phyloP scores from a whole-genome alignment of 2,113 vertebrate species.

The Oenanthe oenanthe region DNA sequence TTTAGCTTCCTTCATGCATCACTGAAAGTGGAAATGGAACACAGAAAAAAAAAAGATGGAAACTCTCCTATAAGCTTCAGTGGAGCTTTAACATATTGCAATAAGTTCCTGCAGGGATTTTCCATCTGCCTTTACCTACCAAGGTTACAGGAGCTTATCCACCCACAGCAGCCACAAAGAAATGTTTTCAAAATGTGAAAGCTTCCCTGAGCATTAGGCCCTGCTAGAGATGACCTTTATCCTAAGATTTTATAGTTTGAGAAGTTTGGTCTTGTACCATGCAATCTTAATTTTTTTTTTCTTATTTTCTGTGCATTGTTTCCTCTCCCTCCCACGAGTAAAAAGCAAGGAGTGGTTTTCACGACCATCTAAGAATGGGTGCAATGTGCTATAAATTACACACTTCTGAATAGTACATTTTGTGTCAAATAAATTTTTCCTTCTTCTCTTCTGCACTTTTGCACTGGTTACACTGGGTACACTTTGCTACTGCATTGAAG shows the following conservation, averaged over 20 bases:
- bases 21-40: constrained; percentile 15
- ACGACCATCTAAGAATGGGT: background rate
- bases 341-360: background rate
- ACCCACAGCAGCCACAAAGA: background rate
- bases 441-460: background rate
- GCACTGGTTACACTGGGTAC: background rate
- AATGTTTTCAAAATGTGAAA: background rate
- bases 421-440: background rate
- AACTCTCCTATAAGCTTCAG: constrained; percentile 15
- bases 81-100: background rate
- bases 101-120: constrained; percentile 16
- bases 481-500: background rate
- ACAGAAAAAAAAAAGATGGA: background rate
- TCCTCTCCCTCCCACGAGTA: background rate
- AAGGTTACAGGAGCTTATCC: background rate
- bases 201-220: background rate
- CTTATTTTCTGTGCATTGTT: background rate
- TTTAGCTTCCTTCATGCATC: constrained; percentile 33
- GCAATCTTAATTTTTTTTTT: background rate
- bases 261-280: background rate
- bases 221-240: background rate
- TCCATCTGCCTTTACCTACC: constrained; percentile 2
- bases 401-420: background rate
- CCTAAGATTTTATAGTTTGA: background rate
- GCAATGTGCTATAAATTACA: background rate